Evolutionary conservation across 64 coral and sea anemone species (phyloP).

Genomic region (Anthopleura sola): DNA sequence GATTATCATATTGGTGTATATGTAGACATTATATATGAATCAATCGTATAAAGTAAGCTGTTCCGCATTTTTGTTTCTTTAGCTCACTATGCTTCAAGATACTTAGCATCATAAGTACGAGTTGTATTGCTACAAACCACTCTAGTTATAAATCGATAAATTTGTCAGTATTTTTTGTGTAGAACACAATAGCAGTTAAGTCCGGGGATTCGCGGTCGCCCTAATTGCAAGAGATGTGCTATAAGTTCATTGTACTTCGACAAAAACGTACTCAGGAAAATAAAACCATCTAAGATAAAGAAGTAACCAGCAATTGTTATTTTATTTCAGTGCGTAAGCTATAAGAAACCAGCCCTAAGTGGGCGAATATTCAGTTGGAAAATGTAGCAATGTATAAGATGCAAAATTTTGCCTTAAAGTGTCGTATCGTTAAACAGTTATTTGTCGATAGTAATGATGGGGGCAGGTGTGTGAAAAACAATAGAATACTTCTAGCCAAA

Average conservation of each 20-base stretch:
- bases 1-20: no score
- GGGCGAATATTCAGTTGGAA: not conserved
- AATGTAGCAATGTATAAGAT: not conserved
- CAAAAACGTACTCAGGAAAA: not conserved
- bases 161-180: not conserved
- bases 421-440: conserved; percentile 1
- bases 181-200: not conserved
- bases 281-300: not conserved
- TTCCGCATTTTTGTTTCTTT: no score
- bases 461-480: not conserved
- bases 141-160: not conserved
- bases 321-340: no score
- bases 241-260: not conserved
- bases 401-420: not conserved
- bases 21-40: no score
- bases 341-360: not conserved
- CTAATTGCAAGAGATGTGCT: not conserved
- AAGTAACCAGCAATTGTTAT: not conserved
- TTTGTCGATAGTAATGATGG: not conserved
- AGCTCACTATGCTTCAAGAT: no score
- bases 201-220: not conserved
- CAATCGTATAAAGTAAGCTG: no score
- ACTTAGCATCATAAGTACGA: not conserved
- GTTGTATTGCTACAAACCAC: not conserved
- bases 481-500: not conserved